Evolutionary conservation across 2,888 invertebrate species (phyloP).

Genomic region (Dicycla oo): DNA sequence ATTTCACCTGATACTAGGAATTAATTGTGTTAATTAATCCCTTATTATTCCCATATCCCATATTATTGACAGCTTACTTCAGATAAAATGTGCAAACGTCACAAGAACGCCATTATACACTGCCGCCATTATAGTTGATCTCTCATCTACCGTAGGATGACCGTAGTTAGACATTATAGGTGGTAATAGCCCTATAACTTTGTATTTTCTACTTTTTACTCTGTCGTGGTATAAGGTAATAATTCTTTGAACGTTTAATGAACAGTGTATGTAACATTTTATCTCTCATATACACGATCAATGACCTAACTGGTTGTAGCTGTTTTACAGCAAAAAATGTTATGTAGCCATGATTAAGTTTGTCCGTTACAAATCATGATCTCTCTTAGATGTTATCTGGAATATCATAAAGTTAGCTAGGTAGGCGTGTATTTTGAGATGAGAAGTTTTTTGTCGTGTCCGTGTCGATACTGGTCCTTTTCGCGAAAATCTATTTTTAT

Average conservation of each 20-base stretch:
- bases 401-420: conserved; percentile 16
- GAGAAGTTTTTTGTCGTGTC: background rate
- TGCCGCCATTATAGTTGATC: background rate
- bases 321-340: conserved; percentile 55
- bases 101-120: background rate
- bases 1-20: no score
- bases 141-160: background rate
- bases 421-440: background rate
- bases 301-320: conserved; percentile 63
- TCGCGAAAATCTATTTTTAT: no score
- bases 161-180: background rate
- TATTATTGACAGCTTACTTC: no score
- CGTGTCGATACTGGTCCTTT: background rate
- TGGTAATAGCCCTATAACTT: background rate
- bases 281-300: conserved; percentile 53
- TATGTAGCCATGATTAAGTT: conserved; percentile 34
- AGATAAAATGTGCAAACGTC: background rate
- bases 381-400: conserved; percentile 27
- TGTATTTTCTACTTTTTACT: conserved; percentile 11
- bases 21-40: no score
- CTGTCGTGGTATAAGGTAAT: conserved; percentile 22
- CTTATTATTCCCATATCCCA: no score
- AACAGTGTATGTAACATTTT: conserved; percentile 37
- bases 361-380: conserved; percentile 45
- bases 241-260: conserved; percentile 7